Evolutionary conservation across 2,797 vertebrate genomes (phyloP).

Genomic region (Sus cebifrons): DNA sequence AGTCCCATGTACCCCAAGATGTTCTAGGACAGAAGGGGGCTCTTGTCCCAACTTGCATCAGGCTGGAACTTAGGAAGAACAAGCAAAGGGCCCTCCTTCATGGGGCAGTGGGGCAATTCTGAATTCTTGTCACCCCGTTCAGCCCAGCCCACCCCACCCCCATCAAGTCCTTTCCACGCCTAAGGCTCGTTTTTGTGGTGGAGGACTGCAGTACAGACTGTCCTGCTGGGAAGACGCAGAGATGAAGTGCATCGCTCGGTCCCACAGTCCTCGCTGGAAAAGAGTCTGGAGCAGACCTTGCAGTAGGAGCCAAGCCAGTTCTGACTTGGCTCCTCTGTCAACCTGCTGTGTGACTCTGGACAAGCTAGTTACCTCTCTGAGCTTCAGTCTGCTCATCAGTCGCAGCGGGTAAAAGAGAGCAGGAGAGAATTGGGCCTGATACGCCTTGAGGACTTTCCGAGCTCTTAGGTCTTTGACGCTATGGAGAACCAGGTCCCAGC

Average conservation of each 20-base stretch:
- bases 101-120: fast-evolving
- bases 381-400: background rate
- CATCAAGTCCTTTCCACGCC: background rate
- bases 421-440: background rate
- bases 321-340: background rate
- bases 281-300: background rate
- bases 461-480: background rate
- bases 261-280: background rate
- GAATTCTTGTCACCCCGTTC: background rate
- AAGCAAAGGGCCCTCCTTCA: background rate
- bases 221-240: background rate
- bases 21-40: background rate
- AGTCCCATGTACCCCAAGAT: background rate
- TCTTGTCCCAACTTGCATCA: background rate
- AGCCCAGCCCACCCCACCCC: background rate
- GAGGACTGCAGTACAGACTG: background rate
- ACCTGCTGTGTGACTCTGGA: background rate
- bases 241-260: fast-evolving
- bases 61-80: background rate
- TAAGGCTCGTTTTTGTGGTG: background rate
- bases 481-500: background rate
- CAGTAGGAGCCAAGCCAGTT: background rate
- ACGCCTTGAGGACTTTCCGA: background rate
- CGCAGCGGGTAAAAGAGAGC: background rate
- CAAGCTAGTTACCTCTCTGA: background rate